A percentile compares a stretch with the other conserved stretches of the same genome.
Conservation (phyloP, 2,888 invertebrate genomes). For the Cheilosia impressa region DNA sequence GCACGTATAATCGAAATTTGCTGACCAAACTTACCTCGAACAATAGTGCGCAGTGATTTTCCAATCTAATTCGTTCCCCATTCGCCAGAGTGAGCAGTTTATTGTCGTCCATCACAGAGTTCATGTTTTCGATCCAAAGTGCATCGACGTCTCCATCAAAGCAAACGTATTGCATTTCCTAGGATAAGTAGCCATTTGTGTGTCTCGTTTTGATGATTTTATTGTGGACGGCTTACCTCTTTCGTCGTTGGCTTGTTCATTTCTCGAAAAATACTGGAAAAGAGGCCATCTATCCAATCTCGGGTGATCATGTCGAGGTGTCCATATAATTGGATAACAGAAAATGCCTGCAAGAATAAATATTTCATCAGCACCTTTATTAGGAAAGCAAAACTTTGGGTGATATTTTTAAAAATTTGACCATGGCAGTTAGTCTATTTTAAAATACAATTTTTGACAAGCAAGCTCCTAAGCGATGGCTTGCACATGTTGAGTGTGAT, state of each 20-base stretch:
- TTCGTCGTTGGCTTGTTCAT: constrained; percentile 89
- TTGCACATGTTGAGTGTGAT: no score
- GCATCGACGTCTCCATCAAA: constrained; percentile 98
- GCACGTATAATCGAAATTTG: not conserved
- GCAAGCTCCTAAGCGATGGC: no score
- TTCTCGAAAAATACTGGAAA: constrained; percentile 95
- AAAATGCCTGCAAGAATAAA: constrained; percentile 87
- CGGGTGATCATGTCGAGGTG: constrained; percentile 92
- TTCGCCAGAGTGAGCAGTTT: constrained; percentile 94
- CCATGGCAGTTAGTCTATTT: no score
- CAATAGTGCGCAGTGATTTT: constrained; percentile 91
- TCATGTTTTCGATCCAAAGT: constrained; percentile 98
- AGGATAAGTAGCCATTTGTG: constrained; percentile 18
- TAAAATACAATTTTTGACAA: no score
- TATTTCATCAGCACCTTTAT: not conserved
- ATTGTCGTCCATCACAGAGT: constrained; percentile 98
- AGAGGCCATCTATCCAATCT: constrained; percentile 96
- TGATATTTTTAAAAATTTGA: no score
- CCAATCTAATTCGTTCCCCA: constrained; percentile 93
- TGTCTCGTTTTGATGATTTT: not conserved
- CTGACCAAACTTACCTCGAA: constrained; percentile 87
- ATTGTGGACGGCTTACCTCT: constrained; percentile 79
- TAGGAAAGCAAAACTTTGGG: no score
- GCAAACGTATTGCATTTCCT: constrained; percentile 92
- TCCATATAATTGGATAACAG: constrained; percentile 95